phyloP scores from a whole-genome alignment of 2,888 invertebrate genomes.

The Trachelus stipa region DNA sequence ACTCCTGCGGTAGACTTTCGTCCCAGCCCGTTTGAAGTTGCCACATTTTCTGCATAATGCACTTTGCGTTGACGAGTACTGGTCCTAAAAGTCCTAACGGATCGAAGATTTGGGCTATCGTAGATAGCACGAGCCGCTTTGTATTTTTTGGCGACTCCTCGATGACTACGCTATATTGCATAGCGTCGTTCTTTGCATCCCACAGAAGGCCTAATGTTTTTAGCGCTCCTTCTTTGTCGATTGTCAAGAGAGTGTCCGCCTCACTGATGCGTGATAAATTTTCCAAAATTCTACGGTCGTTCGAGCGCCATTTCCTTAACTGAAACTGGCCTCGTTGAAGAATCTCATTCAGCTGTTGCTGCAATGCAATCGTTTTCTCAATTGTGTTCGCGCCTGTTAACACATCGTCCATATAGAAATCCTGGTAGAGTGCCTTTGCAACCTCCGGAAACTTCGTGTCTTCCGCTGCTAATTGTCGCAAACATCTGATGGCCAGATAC shows the following conservation, averaged over 20 bases:
- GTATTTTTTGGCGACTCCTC: slow-evolving; percentile 17
- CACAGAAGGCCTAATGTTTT: slow-evolving; percentile 25
- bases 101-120: slow-evolving; percentile 37
- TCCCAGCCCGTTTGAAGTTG: slow-evolving; percentile 43
- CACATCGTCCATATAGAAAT: slow-evolving; percentile 30
- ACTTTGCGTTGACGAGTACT: slow-evolving; percentile 37
- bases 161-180: slow-evolving; percentile 19
- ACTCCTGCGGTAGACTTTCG: slow-evolving; percentile 30
- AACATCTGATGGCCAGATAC: slow-evolving; percentile 23
- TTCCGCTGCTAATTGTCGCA: slow-evolving; percentile 23
- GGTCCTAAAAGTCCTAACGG: slow-evolving; percentile 39
- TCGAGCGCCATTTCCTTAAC: slow-evolving; percentile 4
- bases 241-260: background rate
- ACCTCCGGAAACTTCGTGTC: slow-evolving; percentile 19
- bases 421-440: slow-evolving; percentile 13
- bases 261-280: background rate
- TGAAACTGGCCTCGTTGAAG: slow-evolving; percentile 1
- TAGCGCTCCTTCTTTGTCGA: slow-evolving; percentile 2
- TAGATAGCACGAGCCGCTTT: slow-evolving; percentile 30
- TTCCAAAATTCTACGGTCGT: background rate
- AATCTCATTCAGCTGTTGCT: slow-evolving; percentile 1
- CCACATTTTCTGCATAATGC: slow-evolving; percentile 44
- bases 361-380: background rate
- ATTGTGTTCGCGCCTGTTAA: slow-evolving; percentile 18
- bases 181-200: slow-evolving; percentile 14